Conservation (phyloP, 2,113 vertebrate species). For the Cyanoliseus patagonus region DNA sequence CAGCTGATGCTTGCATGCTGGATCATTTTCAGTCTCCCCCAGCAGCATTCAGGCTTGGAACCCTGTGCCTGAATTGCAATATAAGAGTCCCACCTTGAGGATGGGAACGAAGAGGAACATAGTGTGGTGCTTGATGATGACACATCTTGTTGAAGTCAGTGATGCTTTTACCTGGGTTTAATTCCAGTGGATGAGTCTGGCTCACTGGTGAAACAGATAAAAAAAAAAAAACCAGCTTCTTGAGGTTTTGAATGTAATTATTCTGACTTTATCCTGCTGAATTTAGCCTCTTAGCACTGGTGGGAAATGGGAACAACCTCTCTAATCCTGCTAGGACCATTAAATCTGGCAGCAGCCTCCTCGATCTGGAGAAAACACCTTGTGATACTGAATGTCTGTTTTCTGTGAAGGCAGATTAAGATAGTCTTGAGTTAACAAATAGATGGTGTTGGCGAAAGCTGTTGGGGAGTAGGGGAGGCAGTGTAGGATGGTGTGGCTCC, state of each 20-base stretch:
- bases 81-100: background rate
- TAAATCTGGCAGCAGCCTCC: background rate
- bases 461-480: background rate
- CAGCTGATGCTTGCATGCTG: fast-evolving
- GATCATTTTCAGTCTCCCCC: background rate
- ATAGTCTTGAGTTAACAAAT: background rate
- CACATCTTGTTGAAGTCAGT: background rate
- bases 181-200: background rate
- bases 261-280: background rate
- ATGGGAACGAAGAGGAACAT: background rate
- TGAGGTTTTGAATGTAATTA: background rate
- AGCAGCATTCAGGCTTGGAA: background rate
- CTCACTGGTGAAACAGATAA: background rate
- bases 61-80: fast-evolving
- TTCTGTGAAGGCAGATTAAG: background rate
- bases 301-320: background rate
- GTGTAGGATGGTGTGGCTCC: background rate
- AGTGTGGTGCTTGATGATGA: background rate
- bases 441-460: background rate
- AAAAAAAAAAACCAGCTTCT: background rate
- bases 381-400: background rate
- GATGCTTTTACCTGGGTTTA: background rate
- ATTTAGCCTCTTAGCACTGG: background rate
- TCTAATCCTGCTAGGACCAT: background rate
- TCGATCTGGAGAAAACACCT: background rate